Base-by-base conservation (phyloP, 2,113 vertebrate species). In the Ictalurus furcatus region DNA sequence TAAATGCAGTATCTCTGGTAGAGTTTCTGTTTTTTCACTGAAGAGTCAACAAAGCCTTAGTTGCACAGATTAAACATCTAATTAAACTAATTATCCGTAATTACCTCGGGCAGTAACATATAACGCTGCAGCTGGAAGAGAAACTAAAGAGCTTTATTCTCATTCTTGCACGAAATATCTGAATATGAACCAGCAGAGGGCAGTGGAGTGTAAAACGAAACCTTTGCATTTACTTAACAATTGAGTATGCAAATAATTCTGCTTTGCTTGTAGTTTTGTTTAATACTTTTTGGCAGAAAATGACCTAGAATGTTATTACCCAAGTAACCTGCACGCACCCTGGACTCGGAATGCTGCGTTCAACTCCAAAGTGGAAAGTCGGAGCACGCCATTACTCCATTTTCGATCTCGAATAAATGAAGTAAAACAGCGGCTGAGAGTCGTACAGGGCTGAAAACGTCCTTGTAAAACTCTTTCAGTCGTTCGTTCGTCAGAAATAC, bases 21-120 rank as follows among this genome's bases (percentile, higher is more conserved):
- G 21, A 17, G 25, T 28, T 37, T 73, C 16, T 48, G 40, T 52
- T 78, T 52, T 11, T 78, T 44, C 3, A 0, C 40, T 78, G 44
- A 40, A 88, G 19, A 37, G 67, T 85, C 73, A 58, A n/a, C 84
- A 82, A 82, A 71, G 63, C 52, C 9, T 54, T 65, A 25, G 80
- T 74, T 56, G 74, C 54, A 78, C 2, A 61, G 65, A 86, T 25
- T 30, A 85, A 58, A 85, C 73, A 48, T 76, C 44, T 14, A 48
- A 44, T 48, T 78, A 28, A 16, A 14, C 12, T 2, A 25, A 28
- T 48, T 48, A 52, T 28, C 74, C 12, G 52, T 78, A 78, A 78
- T 78, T 14, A 52, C 28, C 23, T 28, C 14, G 21, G 40, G 74
- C 19, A 28, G 23, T 78, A 78, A 78, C 44, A 78, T 8, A 76